phyloP scores from a whole-genome alignment of 2,888 invertebrate species.

The Galeruca laticollis region DNA sequence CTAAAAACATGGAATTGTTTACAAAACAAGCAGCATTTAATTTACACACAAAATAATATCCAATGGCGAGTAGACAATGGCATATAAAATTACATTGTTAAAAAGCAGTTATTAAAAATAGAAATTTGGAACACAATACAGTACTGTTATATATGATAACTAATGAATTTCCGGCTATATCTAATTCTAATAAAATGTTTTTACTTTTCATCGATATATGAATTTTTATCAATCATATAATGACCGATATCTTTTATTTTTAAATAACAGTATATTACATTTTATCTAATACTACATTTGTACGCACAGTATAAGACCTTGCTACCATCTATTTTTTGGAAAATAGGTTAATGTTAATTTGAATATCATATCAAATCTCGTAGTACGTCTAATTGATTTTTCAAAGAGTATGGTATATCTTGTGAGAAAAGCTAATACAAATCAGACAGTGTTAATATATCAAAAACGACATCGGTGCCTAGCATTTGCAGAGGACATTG shows the following conservation, averaged over 20 bases:
- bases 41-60: slow-evolving; percentile 5
- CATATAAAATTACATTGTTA: slow-evolving; percentile 14
- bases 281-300: too few species aligned
- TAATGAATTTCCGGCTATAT: not conserved
- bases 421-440: too few species aligned
- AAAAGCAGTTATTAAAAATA: not conserved
- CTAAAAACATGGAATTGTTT: slow-evolving; percentile 9
- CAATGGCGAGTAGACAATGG: slow-evolving; percentile 14
- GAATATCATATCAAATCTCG: too few species aligned
- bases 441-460: too few species aligned
- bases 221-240: not conserved
- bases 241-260: not conserved
- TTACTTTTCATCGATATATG: not conserved
- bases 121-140: slow-evolving; percentile 8
- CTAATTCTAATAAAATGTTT: slow-evolving; percentile 6
- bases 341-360: too few species aligned
- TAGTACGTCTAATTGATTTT: too few species aligned
- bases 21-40: slow-evolving; percentile 1
- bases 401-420: too few species aligned
- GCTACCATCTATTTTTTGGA: too few species aligned
- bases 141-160: slow-evolving; percentile 3
- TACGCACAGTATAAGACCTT: too few species aligned
- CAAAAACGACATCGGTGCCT: too few species aligned
- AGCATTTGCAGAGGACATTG: too few species aligned
- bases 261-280: too few species aligned